Percentiles rank a stretch among this genome's conserved stretches.
phyloP scores from a whole-genome alignment of 2,797 vertebrate genomes.

The Denticeps clupeoides region DNA sequence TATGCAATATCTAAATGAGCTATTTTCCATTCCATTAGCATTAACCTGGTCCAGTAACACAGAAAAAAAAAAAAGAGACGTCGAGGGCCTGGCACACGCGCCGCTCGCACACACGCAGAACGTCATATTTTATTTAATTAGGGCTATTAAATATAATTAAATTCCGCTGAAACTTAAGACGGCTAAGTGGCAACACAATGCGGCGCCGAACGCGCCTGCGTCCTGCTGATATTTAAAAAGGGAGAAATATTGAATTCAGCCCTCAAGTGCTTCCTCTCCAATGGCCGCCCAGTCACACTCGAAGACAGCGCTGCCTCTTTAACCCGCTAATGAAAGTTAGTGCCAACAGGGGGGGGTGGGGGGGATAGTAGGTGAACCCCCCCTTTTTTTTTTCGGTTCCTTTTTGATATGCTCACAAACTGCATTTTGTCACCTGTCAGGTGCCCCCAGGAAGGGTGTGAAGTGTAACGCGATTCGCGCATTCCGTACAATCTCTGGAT shows the following conservation, averaged over 20 bases:
- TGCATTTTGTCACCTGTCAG: too few species aligned
- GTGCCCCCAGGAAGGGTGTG: too few species aligned
- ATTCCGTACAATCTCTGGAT: slow-evolving; percentile 11
- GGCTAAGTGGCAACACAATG: slow-evolving; percentile 28
- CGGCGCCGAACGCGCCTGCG: slow-evolving; percentile 11
- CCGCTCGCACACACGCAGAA: slow-evolving; percentile 21
- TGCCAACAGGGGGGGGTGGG: slow-evolving; percentile 16
- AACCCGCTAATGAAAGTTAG: slow-evolving; percentile 14
- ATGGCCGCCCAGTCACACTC: slow-evolving; percentile 25
- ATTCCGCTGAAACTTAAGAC: slow-evolving; percentile 34
- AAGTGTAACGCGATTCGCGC: too few species aligned
- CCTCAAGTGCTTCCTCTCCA: slow-evolving; percentile 31
- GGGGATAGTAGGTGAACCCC: slow-evolving; percentile 18
- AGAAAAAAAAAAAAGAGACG: too few species aligned
- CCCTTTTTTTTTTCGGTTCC: slow-evolving; percentile 20
- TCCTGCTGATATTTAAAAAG: slow-evolving; percentile 35
- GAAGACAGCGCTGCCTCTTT: slow-evolving; percentile 30
- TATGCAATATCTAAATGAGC: slow-evolving; percentile 2
- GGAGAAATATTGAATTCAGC: slow-evolving; percentile 27
- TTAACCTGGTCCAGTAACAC: slow-evolving; percentile 18
- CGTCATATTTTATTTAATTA: slow-evolving; percentile 42
- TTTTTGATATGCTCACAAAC: too few species aligned
- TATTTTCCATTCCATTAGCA: slow-evolving; percentile 10
- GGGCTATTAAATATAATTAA: slow-evolving; percentile 36
- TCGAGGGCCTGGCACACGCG: slow-evolving; percentile 6